Evolutionary conservation across 1,140 invertebrate genomes (phyloP), one percentile per base, ranked within the genome.

Genomic region (Holotrichia oblita): DNA sequence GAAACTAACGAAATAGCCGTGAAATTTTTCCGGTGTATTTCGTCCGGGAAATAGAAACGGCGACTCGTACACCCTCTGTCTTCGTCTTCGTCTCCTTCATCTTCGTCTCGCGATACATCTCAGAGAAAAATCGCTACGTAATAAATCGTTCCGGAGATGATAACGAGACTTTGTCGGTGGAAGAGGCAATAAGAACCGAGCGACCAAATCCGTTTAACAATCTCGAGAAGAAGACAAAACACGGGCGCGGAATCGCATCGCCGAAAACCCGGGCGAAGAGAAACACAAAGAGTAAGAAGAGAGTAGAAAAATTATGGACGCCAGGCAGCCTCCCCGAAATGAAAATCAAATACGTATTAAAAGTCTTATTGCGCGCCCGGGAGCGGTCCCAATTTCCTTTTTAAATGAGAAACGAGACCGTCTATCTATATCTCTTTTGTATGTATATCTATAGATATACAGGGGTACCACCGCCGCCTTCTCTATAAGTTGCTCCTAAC

Each of bases 271-370:
- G 48, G 14, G 2, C 12, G 14, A 17, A 14, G 48, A 55, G 48
- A 17, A 55, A 55, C n/a, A 55, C 48, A 17, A 34, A 34, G 27
- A 34, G 27, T 34, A 34, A 34, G 27, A 34, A 4, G 27, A 34
- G 27, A 34, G 27, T 34, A 34, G 48, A 55, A 55, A 55, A 55
- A 55, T 55, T 55, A 55, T 55, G 48, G 48, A 55, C 48, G 48
- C 48, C 14, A 14, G n/a, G 48, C 48, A 14, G 48, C 14, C 48
- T 7, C 6, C 48, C 48, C 48, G 48, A 55, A 55, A 55, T 55
- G 48, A 55, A 55, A 55, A 55, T 55, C 48, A 55, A 55, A 55
- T 55, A 55, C 48, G 48, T 55, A 55, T 55, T 55, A 55, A 55
- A 55, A 55, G 48, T 55, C 48, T 55, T 55, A 55, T 55, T 55